Conservation (phyloP, 2,888 invertebrate species). For the Mythimna ferrago region DNA sequence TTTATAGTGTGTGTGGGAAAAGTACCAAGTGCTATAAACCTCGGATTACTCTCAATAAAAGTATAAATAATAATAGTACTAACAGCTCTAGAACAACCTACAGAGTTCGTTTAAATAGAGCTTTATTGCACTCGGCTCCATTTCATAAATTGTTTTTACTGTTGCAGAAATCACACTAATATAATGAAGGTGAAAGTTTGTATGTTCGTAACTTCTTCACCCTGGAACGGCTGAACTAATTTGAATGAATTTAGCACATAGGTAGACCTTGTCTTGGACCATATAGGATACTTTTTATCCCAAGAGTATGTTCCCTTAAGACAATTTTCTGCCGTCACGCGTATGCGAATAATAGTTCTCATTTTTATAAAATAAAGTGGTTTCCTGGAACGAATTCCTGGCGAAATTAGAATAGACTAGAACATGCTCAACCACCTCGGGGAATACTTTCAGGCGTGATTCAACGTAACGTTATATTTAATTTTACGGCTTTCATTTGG, state of each 20-base stretch:
- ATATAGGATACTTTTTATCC: too few relatives aligned
- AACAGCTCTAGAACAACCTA: background rate
- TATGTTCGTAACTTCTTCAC: too few relatives aligned
- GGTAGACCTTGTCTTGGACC: too few relatives aligned
- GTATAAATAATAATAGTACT: background rate
- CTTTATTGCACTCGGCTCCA: background rate
- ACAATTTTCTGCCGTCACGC: too few relatives aligned
- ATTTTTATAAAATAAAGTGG: background rate
- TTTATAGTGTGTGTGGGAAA: slow-evolving; percentile 23
- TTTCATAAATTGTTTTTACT: too few relatives aligned
- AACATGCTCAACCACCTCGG: too few relatives aligned
- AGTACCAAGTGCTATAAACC: background rate
- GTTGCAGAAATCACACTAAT: too few relatives aligned
- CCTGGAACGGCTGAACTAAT: too few relatives aligned
- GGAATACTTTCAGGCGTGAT: background rate
- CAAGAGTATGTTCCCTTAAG: too few relatives aligned
- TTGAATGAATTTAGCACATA: too few relatives aligned
- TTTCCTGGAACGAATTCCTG: background rate
- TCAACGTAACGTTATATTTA: background rate
- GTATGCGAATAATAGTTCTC: background rate
- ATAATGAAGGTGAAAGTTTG: too few relatives aligned
- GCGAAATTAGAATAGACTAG: background rate
- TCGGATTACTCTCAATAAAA: background rate
- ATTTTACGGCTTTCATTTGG: background rate
- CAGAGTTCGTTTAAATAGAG: background rate